These are phyloP conservation scores for Vicugna pacos DNA, from an alignment of 2,113 vertebrate species.

Conservation along the genomic window DNA sequence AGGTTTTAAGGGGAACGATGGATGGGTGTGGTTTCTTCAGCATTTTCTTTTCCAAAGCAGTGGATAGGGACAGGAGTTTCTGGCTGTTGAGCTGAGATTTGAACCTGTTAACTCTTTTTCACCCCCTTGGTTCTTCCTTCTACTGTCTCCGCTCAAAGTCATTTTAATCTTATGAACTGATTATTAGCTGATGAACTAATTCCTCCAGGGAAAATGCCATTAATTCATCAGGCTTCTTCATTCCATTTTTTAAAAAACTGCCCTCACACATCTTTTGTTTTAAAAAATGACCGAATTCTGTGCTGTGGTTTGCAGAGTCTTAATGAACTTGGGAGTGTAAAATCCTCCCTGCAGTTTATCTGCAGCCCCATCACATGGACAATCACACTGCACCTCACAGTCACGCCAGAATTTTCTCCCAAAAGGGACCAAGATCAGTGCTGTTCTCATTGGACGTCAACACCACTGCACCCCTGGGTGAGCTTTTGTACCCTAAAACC, in stretches of 20 bases:
- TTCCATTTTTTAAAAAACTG: not conserved
- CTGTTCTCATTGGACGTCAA: accelerated
- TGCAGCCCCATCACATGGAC: not conserved
- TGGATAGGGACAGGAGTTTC: not conserved
- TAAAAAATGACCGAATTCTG: not conserved
- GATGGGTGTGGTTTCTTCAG: not conserved
- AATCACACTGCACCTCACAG: not conserved
- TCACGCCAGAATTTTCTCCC: not conserved
- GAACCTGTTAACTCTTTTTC: not conserved
- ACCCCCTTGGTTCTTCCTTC: not conserved
- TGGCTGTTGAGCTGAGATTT: not conserved
- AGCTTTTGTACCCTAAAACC: not conserved
- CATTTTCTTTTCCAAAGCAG: constrained; percentile 1
- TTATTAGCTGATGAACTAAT: constrained; percentile 18
- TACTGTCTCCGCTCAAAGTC: not conserved
- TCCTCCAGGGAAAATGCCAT: constrained; percentile 2
- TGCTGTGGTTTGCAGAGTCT: not conserved
- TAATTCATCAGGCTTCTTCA: not conserved
- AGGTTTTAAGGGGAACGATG: constrained; percentile 33
- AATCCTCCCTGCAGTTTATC: not conserved
- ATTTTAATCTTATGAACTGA: not conserved
- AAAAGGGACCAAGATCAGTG: not conserved
- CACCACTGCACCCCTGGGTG: accelerated
- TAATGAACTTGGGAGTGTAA: not conserved
- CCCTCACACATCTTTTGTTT: not conserved